Conservation (phyloP, 1,140 invertebrate genomes). For the Papilio helenus region DNA sequence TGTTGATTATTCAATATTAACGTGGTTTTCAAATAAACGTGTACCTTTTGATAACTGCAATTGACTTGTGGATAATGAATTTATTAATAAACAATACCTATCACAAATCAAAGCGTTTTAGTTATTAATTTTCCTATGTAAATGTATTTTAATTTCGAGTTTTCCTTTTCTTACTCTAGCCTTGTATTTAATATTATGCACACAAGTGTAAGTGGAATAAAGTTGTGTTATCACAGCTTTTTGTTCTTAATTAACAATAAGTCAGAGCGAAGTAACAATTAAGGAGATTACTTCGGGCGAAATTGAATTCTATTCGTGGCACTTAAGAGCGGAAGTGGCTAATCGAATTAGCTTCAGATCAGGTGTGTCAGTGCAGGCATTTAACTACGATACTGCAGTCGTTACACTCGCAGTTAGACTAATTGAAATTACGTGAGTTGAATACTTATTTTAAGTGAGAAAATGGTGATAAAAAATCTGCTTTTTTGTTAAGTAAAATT, state of each 20-base stretch:
- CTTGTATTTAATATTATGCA: not conserved
- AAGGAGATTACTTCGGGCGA: not conserved
- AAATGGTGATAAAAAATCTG: not conserved
- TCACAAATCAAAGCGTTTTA: too few species aligned
- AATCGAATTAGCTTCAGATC: conserved; percentile 27
- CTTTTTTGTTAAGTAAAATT: not conserved
- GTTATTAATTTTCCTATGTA: too few species aligned
- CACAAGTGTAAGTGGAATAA: not conserved
- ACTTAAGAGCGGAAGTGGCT: conserved; percentile 24
- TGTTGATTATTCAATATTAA: too few species aligned
- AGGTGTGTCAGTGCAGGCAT: conserved; percentile 15
- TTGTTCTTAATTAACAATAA: conserved; percentile 24
- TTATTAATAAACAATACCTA: too few species aligned
- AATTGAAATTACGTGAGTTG: conserved; percentile 14
- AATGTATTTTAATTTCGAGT: too few species aligned
- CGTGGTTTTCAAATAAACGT: too few species aligned
- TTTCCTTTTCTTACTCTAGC: not conserved
- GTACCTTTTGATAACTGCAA: too few species aligned
- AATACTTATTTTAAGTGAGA: conserved; percentile 5
- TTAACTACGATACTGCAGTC: conserved; percentile 19
- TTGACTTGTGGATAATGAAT: too few species aligned
- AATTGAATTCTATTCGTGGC: conserved; percentile 18
- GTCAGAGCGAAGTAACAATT: conserved; percentile 20
- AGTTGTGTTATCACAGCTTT: not conserved
- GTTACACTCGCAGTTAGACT: conserved; percentile 8